Evolutionary conservation across 2,797 vertebrate genomes (phyloP).

Genomic region (Spondyliosoma cantharus): DNA sequence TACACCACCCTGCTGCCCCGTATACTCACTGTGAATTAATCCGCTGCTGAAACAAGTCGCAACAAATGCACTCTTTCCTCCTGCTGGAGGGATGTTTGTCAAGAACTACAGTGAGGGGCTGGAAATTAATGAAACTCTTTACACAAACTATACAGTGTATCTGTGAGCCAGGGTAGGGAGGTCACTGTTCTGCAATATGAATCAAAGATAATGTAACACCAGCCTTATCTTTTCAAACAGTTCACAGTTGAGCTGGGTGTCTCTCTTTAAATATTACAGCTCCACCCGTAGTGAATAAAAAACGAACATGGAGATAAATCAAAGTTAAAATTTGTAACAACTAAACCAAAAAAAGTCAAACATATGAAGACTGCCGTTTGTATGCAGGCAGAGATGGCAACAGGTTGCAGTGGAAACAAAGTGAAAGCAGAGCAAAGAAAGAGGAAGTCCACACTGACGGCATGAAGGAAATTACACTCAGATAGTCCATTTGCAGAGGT

Average conservation of each 20-base stretch:
- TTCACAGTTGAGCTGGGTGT: not conserved
- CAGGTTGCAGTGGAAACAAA: not conserved
- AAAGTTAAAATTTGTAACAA: constrained; percentile 77
- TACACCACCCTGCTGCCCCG: not conserved
- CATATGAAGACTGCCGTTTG: constrained; percentile 63
- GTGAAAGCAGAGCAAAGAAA: constrained; percentile 23
- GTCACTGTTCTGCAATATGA: not conserved
- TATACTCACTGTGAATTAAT: constrained; percentile 3
- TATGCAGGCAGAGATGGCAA: constrained; percentile 13
- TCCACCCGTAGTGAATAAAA: constrained; percentile 48
- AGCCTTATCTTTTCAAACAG: constrained; percentile 15
- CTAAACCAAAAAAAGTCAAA: constrained; percentile 68
- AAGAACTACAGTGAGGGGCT: too few relatives aligned
- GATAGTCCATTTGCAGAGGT: constrained; percentile 24
- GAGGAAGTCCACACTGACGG: constrained; percentile 24
- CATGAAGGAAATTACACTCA: constrained; percentile 31
- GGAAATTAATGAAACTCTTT: too few relatives aligned
- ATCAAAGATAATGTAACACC: constrained; percentile 14
- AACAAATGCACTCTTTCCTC: not conserved
- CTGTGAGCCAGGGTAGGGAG: too few relatives aligned
- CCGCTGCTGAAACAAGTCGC: not conserved
- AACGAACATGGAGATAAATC: constrained; percentile 79
- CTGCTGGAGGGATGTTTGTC: not conserved
- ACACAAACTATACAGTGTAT: too few relatives aligned
- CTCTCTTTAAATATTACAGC: constrained; percentile 38